These are phyloP conservation scores for Lates calcarifer DNA, from an alignment of 2,113 vertebrate genomes.

Conservation along the genomic window DNA sequence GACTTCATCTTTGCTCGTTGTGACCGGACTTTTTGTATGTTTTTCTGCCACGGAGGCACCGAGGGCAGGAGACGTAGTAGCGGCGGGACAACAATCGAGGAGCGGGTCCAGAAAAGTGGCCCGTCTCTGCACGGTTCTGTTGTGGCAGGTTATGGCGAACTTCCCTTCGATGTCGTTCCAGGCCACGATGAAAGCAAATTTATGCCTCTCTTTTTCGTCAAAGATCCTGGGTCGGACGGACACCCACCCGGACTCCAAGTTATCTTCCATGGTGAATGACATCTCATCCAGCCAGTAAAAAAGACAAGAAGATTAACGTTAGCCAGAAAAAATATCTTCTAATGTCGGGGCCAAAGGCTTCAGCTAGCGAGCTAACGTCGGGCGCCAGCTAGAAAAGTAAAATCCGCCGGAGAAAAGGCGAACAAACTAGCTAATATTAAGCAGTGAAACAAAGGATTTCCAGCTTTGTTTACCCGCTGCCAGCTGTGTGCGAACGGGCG, in stretches of 20 bases:
- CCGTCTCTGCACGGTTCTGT: constrained; percentile 92
- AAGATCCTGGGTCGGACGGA: constrained; percentile 94
- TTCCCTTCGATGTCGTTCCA: constrained; percentile 98
- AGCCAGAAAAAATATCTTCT: neutral
- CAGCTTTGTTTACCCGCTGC: constrained; percentile 56
- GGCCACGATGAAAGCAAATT: constrained; percentile 97
- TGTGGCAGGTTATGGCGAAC: constrained; percentile 97
- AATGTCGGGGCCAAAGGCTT: constrained; percentile 49
- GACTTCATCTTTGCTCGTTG: constrained; percentile 48
- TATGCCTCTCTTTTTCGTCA: constrained; percentile 94
- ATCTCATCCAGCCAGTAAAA: constrained; percentile 77
- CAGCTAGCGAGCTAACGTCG: constrained; percentile 36
- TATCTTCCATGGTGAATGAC: constrained; percentile 94
- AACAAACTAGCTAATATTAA: constrained; percentile 1
- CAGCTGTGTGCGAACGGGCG: constrained; percentile 46
- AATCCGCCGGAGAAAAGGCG: neutral
- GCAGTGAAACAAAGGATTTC: constrained; percentile 54
- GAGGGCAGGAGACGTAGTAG: neutral
- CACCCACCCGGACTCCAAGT: constrained; percentile 95
- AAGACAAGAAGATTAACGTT: constrained; percentile 31
- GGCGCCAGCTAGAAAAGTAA: constrained; percentile 1
- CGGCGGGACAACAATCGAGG: constrained; percentile 44
- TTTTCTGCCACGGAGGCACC: constrained; percentile 50
- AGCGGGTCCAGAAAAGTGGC: constrained; percentile 86
- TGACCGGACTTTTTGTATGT: constrained; percentile 40